Conservation (phyloP, 2,113 vertebrate species). For the Pelvicachromis taeniatus region DNA sequence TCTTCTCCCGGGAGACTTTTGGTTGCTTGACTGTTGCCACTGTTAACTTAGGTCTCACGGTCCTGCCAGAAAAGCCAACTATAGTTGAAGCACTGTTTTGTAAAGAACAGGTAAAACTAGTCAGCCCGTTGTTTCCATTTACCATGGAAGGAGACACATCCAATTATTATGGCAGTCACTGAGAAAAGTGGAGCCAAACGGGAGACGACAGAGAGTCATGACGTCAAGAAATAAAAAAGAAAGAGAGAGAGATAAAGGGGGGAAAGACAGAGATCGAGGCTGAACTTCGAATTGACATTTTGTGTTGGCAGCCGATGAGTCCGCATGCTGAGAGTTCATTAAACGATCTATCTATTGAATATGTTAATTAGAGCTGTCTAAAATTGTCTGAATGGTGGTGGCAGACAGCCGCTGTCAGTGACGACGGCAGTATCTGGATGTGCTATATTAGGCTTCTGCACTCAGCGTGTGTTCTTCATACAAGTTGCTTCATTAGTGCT, state of each 20-base stretch:
- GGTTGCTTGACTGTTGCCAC: slow-evolving; percentile 15
- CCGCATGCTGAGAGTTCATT: slow-evolving; percentile 54
- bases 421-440: neutral
- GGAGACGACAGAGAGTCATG: neutral
- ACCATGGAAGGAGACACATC: neutral
- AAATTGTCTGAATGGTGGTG: slow-evolving; percentile 27
- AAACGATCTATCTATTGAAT: slow-evolving; percentile 52
- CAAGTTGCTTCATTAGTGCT: slow-evolving; percentile 26
- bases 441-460: slow-evolving; percentile 9
- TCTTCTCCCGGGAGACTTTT: slow-evolving; percentile 21
- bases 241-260: neutral
- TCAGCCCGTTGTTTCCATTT: neutral
- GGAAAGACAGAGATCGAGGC: neutral
- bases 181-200: neutral
- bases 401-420: slow-evolving; percentile 26
- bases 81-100: neutral
- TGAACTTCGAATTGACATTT: slow-evolving; percentile 37
- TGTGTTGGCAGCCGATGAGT: slow-evolving; percentile 22
- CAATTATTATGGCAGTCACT: neutral
- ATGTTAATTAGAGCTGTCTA: slow-evolving; percentile 48
- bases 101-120: neutral
- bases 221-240: neutral
- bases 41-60: neutral
- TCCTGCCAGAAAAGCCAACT: neutral
- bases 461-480: slow-evolving; percentile 17